Percentiles rank a stretch among this genome's conserved stretches.
Conservation (phyloP, 2,113 vertebrate species). For the Nothobranchius furzeri region DNA sequence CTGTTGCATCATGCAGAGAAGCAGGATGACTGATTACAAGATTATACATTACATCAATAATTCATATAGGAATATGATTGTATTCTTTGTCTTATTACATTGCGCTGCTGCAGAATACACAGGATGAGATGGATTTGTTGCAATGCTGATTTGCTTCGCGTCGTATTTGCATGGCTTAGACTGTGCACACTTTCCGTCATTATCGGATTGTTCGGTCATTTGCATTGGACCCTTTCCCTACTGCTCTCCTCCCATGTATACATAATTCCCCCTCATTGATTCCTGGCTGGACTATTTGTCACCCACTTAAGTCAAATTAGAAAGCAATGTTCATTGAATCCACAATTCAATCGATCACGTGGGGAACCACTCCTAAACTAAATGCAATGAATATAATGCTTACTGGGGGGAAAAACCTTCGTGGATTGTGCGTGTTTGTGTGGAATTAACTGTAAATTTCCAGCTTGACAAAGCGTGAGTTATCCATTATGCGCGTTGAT, state of each 20-base stretch:
- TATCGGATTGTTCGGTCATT: slow-evolving; percentile 50
- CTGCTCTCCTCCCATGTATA: slow-evolving; percentile 40
- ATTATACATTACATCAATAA: slow-evolving; percentile 57
- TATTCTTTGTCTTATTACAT: slow-evolving; percentile 54
- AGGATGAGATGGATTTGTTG: slow-evolving; percentile 60
- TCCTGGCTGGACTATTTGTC: slow-evolving; percentile 75
- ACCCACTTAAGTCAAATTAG: slow-evolving; percentile 80
- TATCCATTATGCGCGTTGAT: slow-evolving; percentile 60
- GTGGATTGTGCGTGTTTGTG: slow-evolving; percentile 64
- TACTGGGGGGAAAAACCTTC: slow-evolving; percentile 53
- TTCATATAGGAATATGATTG: slow-evolving; percentile 40
- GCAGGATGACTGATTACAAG: slow-evolving; percentile 6
- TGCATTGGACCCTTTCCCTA: slow-evolving; percentile 39
- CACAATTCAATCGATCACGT: slow-evolving; percentile 71
- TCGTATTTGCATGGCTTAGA: slow-evolving; percentile 51
- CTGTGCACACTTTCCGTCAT: slow-evolving; percentile 31
- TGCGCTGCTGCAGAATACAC: slow-evolving; percentile 35
- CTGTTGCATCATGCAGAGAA: slow-evolving; percentile 12
- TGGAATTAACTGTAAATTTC: slow-evolving; percentile 78
- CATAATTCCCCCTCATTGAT: slow-evolving; percentile 76
- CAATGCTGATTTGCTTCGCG: slow-evolving; percentile 47
- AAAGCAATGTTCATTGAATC: slow-evolving; percentile 62
- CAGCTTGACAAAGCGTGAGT: slow-evolving; percentile 76
- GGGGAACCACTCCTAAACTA: slow-evolving; percentile 56
- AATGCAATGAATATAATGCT: slow-evolving; percentile 73